Conservation (phyloP, 2,888 invertebrate species). For the Luperina testacea region DNA sequence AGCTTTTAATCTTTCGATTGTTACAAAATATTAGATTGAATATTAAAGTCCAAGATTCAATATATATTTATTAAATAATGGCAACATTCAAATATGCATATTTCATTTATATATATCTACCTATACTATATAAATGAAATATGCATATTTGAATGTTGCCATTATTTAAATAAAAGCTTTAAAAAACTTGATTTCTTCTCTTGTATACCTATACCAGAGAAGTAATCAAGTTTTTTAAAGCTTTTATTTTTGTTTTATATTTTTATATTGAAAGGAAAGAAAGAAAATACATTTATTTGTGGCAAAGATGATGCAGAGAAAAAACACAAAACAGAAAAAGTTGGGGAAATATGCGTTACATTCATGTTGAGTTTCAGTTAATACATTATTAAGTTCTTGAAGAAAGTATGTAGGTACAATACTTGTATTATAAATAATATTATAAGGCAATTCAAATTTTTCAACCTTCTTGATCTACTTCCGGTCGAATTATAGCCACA, state of each 20-base stretch:
- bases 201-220: not conserved
- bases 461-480: not conserved
- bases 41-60: constrained; percentile 13
- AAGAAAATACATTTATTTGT: no score
- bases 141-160: no score
- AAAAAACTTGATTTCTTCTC: no score
- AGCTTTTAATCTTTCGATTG: constrained; percentile 14
- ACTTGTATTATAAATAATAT: not conserved
- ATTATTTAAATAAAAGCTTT: no score
- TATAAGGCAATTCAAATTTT: not conserved
- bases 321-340: no score
- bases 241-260: not conserved
- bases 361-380: not conserved
- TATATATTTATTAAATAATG: not conserved
- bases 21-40: constrained; percentile 6
- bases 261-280: not conserved
- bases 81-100: not conserved
- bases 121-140: no score
- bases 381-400: not conserved
- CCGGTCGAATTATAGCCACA: not conserved
- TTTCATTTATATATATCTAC: not conserved
- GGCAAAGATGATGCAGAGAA: no score
- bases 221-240: not conserved
- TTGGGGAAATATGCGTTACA: no score
- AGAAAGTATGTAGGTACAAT: not conserved